Conservation (phyloP, 2,113 vertebrate genomes). For the Gnathonemus echidnorhynchus region DNA sequence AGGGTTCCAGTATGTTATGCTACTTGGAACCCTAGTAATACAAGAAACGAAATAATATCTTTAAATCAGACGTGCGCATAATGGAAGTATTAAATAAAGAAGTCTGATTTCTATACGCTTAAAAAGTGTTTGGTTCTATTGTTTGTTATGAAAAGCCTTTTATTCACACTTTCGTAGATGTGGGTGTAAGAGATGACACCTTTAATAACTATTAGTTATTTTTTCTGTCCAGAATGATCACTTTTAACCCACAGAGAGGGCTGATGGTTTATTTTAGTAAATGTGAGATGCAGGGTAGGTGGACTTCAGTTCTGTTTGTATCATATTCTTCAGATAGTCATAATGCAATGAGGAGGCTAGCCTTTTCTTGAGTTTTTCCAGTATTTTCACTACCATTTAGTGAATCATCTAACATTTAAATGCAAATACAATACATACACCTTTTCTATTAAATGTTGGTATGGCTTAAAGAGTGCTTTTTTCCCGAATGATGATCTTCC, state of each 20-base stretch:
- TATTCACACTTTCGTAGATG: neutral
- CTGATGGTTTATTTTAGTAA: neutral
- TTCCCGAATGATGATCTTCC: neutral
- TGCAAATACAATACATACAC: neutral
- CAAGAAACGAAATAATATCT: neutral
- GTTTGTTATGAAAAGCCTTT: conserved; percentile 8
- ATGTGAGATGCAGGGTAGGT: conserved; percentile 17
- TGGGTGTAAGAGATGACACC: conserved; percentile 2
- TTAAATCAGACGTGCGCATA: neutral
- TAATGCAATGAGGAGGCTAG: neutral
- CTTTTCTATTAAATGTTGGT: neutral
- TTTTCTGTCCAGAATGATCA: conserved; percentile 4
- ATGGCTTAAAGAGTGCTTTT: neutral
- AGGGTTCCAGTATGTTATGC: neutral
- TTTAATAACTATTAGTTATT: conserved; percentile 14
- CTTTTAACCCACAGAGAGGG: conserved; percentile 5
- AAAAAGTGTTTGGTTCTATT: neutral
- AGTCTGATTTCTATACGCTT: neutral
- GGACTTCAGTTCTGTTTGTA: neutral
- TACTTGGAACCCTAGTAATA: neutral
- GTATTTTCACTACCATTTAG: neutral
- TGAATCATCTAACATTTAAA: neutral
- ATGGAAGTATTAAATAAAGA: neutral
- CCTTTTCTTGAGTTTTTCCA: neutral
- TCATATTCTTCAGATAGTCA: neutral